A percentile compares a stretch with the other conserved stretches of the same genome.
Evolutionary conservation across 1,140 invertebrate genomes (phyloP).

Genomic region (Drosophila pallidifrons): DNA sequence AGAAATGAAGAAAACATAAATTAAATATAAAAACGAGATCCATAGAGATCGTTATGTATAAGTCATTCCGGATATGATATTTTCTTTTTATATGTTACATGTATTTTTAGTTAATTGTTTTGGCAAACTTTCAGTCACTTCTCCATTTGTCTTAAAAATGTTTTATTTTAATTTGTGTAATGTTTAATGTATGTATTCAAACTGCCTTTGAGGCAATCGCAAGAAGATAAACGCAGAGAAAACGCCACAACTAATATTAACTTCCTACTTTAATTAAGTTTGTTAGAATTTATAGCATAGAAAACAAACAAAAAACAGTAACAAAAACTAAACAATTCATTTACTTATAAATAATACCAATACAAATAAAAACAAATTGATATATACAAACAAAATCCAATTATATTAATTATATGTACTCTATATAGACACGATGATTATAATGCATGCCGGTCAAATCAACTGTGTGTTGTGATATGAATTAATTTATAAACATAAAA

Average conservation of each 20-base stretch:
- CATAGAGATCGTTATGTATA: constrained; percentile 59
- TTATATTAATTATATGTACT: constrained; percentile 44
- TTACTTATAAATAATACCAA: constrained; percentile 41
- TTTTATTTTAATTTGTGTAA: constrained; percentile 33
- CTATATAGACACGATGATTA: constrained; percentile 55
- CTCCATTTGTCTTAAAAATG: constrained; percentile 14
- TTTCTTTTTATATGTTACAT: constrained; percentile 37
- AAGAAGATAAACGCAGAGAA: constrained; percentile 11
- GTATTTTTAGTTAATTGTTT: constrained; percentile 19
- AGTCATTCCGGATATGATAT: constrained; percentile 76
- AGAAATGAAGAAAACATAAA: constrained; percentile 36
- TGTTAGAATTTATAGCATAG: constrained; percentile 79
- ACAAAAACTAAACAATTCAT: constrained; percentile 57
- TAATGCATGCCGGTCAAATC: constrained; percentile 71
- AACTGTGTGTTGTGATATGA: constrained; percentile 84
- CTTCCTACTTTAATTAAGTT: constrained; percentile 79
- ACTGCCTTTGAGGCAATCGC: constrained; percentile 66
- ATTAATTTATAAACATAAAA: constrained; percentile 74
- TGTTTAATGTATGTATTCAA: constrained; percentile 47
- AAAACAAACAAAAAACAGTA: constrained; percentile 34
- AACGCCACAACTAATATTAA: constrained; percentile 77
- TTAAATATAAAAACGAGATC: constrained; percentile 59
- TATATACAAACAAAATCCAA: constrained; percentile 46
- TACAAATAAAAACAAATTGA: constrained; percentile 41
- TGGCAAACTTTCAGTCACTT: constrained; percentile 28